phyloP scores from a whole-genome alignment of 2,797 vertebrate genomes.

The Bradypodion pumilum region DNA sequence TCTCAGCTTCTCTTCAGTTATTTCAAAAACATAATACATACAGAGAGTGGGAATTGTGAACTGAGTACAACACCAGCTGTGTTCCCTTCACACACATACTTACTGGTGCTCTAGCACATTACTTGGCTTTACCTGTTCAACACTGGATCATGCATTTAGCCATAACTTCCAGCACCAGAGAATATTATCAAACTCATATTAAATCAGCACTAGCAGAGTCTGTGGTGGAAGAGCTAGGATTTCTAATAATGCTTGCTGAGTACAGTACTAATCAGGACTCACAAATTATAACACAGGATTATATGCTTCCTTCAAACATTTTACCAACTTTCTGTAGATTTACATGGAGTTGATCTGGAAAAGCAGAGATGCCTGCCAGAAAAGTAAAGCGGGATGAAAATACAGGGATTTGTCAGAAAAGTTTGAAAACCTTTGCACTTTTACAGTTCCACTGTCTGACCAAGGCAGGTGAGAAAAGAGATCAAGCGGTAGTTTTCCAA shows the following conservation, averaged over 20 bases:
- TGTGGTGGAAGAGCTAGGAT: not conserved
- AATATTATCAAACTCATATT: not conserved
- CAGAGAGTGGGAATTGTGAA: not conserved
- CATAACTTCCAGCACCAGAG: not conserved
- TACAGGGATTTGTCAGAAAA: too few relatives aligned
- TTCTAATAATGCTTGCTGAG: not conserved
- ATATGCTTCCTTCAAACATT: not conserved
- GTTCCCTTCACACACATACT: not conserved
- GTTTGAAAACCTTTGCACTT: not conserved
- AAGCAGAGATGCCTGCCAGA: not conserved
- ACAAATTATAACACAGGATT: not conserved
- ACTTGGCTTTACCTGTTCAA: not conserved
- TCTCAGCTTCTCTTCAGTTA: not conserved
- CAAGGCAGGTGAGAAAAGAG: too few relatives aligned
- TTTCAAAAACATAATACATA: not conserved
- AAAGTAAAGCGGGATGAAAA: not conserved
- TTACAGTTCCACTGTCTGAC: not conserved
- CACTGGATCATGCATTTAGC: not conserved
- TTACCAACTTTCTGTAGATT: not conserved
- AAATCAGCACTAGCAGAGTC: conserved; percentile 1
- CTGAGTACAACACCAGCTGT: not conserved
- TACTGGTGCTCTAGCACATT: not conserved
- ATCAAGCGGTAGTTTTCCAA: not conserved
- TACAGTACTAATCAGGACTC: not conserved
- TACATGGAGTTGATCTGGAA: not conserved